These are phyloP conservation scores for Oceanodroma leucorhoa DNA, from an alignment of 2,797 vertebrate species.

Conservation along the genomic window DNA sequence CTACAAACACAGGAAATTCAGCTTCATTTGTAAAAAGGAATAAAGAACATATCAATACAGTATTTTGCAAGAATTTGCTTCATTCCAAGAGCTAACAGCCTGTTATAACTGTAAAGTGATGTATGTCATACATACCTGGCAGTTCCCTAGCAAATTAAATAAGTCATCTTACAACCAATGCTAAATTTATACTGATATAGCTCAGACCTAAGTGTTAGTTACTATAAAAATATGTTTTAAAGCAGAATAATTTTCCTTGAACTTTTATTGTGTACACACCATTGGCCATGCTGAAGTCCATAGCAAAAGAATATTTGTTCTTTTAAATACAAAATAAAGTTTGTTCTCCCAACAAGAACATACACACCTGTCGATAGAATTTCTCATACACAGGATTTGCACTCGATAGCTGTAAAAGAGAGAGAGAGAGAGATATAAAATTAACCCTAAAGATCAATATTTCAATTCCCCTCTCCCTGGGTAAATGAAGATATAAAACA, in stretches of 20 bases:
- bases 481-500: background rate
- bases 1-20: background rate
- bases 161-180: background rate
- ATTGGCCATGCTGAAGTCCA: background rate
- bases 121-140: background rate
- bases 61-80: background rate
- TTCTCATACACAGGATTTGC: slow-evolving; percentile 94
- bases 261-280: background rate
- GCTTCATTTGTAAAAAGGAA: background rate
- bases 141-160: background rate
- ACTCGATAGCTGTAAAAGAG: slow-evolving; percentile 85
- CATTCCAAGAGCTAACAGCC: background rate
- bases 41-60: background rate
- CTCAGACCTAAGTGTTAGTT: background rate
- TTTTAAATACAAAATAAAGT: background rate
- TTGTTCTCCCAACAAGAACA: background rate
- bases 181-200: background rate
- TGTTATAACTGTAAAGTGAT: background rate
- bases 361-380: slow-evolving; percentile 91
- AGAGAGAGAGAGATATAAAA: background rate
- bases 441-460: background rate
- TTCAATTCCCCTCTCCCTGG: background rate
- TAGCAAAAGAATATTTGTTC: background rate
- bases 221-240: background rate
- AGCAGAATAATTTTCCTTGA: background rate